Conservation (phyloP, 2,888 invertebrate species). For the Trimorus sp. region DNA sequence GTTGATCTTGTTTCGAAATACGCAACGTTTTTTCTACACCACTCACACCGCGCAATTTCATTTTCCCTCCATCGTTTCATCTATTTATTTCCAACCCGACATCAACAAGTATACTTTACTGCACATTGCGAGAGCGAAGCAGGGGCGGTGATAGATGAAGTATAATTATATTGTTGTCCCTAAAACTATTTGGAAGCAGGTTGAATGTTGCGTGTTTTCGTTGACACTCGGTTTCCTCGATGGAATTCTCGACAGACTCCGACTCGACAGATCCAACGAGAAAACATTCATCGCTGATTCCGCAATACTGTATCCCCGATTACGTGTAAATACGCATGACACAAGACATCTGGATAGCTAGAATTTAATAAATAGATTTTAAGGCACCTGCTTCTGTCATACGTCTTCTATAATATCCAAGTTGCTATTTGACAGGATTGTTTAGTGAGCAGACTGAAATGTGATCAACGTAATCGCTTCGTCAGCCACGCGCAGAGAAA, state of each 20-base stretch:
- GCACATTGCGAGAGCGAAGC: constrained; percentile 22
- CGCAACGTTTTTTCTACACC: neutral
- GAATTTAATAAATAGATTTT: constrained; percentile 70
- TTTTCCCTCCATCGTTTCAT: neutral
- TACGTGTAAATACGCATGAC: constrained; percentile 33
- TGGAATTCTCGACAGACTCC: neutral
- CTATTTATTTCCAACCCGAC: neutral
- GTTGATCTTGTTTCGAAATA: too few species aligned
- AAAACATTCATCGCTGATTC: constrained; percentile 13
- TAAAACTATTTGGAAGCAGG: neutral
- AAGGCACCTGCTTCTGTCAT: constrained; percentile 75
- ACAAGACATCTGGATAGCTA: constrained; percentile 41
- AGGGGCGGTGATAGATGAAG: neutral
- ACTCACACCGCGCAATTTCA: neutral
- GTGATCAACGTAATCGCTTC: constrained; percentile 71
- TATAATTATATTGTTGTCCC: constrained; percentile 23
- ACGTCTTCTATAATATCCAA: constrained; percentile 76
- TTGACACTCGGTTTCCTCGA: neutral
- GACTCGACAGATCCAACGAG: neutral
- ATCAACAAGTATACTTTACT: constrained; percentile 9
- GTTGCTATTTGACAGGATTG: constrained; percentile 76
- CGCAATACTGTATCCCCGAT: constrained; percentile 8
- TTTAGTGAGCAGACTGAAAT: constrained; percentile 73
- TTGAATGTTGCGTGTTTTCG: neutral
- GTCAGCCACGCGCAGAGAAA: constrained; percentile 50